Evolutionary conservation across 2,797 vertebrate species (phyloP).

Genomic region (Tympanoctomys barrerae): DNA sequence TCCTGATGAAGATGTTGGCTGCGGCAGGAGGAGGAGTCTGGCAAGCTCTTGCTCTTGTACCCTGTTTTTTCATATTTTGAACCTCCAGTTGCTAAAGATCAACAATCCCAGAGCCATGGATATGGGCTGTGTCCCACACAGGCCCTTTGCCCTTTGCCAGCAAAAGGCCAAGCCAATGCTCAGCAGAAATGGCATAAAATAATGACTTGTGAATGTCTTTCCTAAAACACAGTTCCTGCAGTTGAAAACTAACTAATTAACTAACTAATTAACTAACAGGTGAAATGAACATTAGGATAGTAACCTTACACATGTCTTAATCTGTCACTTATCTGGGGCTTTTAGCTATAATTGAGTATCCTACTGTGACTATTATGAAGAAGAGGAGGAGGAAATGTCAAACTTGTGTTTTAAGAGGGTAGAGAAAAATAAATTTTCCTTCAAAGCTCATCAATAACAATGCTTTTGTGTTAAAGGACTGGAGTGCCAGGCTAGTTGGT

Average conservation of each 20-base stretch:
- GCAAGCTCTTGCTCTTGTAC: neutral
- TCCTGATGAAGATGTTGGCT: neutral
- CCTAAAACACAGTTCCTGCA: neutral
- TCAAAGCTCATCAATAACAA: slow-evolving; percentile 76
- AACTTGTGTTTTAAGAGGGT: slow-evolving; percentile 71
- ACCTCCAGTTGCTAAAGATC: neutral
- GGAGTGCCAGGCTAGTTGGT: neutral
- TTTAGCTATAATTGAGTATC: slow-evolving; percentile 83
- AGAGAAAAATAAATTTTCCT: slow-evolving; percentile 79
- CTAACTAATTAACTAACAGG: slow-evolving; percentile 79
- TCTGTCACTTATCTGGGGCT: slow-evolving; percentile 82
- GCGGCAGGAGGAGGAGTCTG: neutral
- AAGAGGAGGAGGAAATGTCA: slow-evolving; percentile 68
- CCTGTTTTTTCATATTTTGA: neutral
- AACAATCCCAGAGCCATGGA: neutral
- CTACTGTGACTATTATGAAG: slow-evolving; percentile 80
- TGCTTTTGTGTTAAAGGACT: slow-evolving; percentile 70
- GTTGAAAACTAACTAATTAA: slow-evolving; percentile 52
- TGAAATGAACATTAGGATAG: slow-evolving; percentile 77
- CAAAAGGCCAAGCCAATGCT: neutral
- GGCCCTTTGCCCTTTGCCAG: neutral
- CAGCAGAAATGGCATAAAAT: neutral
- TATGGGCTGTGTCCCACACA: neutral
- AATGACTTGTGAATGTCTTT: slow-evolving; percentile 47
- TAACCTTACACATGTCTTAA: slow-evolving; percentile 79